Conservation (phyloP, 2,888 invertebrate genomes). For the Carabus problematicus region DNA sequence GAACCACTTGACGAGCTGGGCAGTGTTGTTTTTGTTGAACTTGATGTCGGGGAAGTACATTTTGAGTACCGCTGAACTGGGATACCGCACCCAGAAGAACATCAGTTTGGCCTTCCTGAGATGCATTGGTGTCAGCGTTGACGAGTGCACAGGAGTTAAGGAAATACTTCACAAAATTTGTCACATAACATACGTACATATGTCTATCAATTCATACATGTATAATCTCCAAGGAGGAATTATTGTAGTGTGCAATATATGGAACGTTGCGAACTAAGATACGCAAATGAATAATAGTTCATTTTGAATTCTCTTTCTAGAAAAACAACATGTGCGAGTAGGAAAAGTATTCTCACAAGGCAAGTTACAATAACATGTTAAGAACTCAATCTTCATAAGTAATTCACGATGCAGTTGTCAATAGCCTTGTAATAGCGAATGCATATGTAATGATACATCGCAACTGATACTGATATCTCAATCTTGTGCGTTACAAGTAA, state of each 20-base stretch:
- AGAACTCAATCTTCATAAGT: constrained; percentile 7
- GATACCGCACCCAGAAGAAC: constrained; percentile 99
- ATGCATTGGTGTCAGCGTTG: constrained; percentile 99
- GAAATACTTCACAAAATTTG: constrained; percentile 59
- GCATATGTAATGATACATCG: constrained; percentile 15
- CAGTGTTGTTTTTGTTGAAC: constrained; percentile 99
- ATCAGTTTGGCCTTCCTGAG: constrained; percentile 99
- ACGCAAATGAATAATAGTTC: background rate
- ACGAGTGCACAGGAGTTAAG: constrained; percentile 90
- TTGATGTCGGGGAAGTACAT: constrained; percentile 99
- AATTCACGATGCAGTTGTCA: constrained; percentile 7
- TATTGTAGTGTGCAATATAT: too few species aligned
- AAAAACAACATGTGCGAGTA: constrained; percentile 10
- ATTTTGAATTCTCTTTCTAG: constrained; percentile 15
- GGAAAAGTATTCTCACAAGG: constrained; percentile 17
- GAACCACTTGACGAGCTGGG: constrained; percentile 99
- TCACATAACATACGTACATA: background rate
- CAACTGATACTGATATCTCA: constrained; percentile 11
- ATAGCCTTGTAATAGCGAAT: constrained; percentile 14
- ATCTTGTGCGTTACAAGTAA: constrained; percentile 6
- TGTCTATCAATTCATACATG: too few species aligned
- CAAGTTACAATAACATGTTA: constrained; percentile 13
- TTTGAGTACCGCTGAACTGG: constrained; percentile 98
- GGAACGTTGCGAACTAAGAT: too few species aligned
- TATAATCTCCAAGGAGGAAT: too few species aligned